Percentiles rank a stretch among this genome's conserved stretches.
Conservation (phyloP, 2,797 vertebrate species). For the Enteromius unitaeniatus region DNA sequence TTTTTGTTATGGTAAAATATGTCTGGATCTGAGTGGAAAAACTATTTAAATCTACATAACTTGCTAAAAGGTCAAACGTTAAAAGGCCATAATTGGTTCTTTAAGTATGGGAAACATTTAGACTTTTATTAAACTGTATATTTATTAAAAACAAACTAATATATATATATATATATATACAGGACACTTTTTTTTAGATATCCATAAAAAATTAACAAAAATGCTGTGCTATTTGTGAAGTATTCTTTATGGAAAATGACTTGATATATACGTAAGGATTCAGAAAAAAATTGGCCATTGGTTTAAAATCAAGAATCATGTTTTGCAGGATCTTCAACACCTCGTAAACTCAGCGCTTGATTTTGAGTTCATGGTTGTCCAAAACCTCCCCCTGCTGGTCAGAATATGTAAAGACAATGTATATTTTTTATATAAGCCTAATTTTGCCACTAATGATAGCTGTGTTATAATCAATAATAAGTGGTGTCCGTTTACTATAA, state of each 20-base stretch:
- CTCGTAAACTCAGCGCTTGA: neutral
- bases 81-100: neutral
- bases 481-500: neutral
- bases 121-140: neutral
- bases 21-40: neutral
- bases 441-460: neutral
- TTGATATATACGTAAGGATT: neutral
- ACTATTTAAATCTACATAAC: neutral
- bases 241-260: neutral
- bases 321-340: neutral
- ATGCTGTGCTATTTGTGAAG: neutral
- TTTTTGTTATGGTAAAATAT: neutral
- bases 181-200: too few relatives aligned
- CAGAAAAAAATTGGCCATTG: neutral
- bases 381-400: constrained; percentile 17
- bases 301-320: neutral
- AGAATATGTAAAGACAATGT: neutral
- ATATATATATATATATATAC: too few relatives aligned
- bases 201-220: neutral
- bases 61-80: neutral
- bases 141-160: neutral
- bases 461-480: neutral
- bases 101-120: neutral
- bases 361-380: neutral
- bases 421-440: neutral